Evolutionary conservation across 2,797 vertebrate genomes (phyloP).

Genomic region (Spea hammondii): DNA sequence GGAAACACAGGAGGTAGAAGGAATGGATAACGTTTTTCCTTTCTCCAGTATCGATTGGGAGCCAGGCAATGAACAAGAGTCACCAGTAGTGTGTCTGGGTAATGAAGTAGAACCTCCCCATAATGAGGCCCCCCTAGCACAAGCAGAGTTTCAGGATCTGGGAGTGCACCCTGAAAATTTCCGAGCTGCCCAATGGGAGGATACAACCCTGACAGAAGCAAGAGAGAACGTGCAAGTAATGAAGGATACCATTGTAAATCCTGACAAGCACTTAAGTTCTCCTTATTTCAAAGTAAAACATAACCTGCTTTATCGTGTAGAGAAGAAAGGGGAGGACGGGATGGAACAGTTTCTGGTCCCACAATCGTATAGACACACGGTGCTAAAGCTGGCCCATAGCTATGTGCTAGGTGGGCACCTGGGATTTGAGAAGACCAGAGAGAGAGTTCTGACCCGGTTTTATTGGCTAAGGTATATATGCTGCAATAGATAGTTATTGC

Average conservation of each 20-base stretch:
- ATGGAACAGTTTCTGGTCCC: not conserved
- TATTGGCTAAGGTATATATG: not conserved
- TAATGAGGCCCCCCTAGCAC: not conserved
- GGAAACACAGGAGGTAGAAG: not conserved
- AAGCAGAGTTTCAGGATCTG: not conserved
- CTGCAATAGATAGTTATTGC: not conserved
- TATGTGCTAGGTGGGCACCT: not conserved
- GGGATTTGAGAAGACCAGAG: not conserved
- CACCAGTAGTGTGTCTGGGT: too few relatives aligned
- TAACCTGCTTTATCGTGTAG: not conserved
- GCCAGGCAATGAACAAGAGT: too few relatives aligned
- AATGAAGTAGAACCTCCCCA: too few relatives aligned
- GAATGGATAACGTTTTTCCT: not conserved
- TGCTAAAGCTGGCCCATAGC: not conserved
- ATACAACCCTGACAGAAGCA: not conserved
- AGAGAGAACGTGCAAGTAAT: slow-evolving; percentile 1
- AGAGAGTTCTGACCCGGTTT: not conserved
- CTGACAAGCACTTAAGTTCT: not conserved
- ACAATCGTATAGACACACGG: not conserved
- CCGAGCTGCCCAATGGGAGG: not conserved
- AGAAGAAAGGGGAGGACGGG: not conserved
- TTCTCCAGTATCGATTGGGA: too few relatives aligned
- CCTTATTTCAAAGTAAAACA: not conserved
- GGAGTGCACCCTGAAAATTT: not conserved
- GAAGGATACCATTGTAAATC: not conserved